Evolutionary conservation across 2,797 vertebrate species (phyloP).

Genomic region (Lycodopsis pacificus): DNA sequence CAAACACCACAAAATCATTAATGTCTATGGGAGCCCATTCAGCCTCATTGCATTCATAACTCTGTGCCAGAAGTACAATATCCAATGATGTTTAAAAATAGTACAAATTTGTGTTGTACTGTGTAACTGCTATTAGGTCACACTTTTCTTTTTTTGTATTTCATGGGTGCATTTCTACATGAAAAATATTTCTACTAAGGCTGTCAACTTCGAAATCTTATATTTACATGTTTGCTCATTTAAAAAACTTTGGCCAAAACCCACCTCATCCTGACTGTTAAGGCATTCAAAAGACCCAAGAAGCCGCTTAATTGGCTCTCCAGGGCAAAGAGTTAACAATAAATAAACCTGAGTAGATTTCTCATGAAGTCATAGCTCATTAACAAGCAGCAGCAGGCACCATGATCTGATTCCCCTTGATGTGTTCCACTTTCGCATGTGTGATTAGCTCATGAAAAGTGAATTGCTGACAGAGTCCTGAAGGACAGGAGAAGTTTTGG

Average conservation of each 20-base stretch:
- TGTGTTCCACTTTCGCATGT: constrained; percentile 42
- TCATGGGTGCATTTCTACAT: background rate
- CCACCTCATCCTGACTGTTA: constrained; percentile 26
- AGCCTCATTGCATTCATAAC: background rate
- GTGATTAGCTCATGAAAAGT: constrained; percentile 50
- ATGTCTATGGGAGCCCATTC: background rate
- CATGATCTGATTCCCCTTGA: constrained; percentile 39
- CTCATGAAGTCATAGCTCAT: constrained; percentile 43
- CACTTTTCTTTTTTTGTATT: background rate
- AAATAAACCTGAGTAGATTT: constrained; percentile 48
- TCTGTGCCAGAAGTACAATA: background rate
- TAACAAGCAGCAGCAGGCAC: constrained; percentile 43
- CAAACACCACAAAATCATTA: background rate
- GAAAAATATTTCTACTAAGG: background rate
- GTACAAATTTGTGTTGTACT: background rate
- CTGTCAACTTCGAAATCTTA: background rate
- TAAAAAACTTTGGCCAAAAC: constrained; percentile 14
- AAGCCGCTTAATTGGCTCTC: constrained; percentile 44
- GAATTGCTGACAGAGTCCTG: constrained; percentile 49
- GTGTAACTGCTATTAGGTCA: background rate
- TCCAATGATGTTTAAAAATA: background rate
- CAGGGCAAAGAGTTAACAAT: constrained; percentile 36
- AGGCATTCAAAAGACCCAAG: constrained; percentile 41
- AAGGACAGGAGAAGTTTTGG: constrained; percentile 44
- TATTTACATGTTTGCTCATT: constrained; percentile 7